These are phyloP conservation scores for Neocloeon triangulifer DNA, from an alignment of 1,140 invertebrate species.

Conservation along the genomic window DNA sequence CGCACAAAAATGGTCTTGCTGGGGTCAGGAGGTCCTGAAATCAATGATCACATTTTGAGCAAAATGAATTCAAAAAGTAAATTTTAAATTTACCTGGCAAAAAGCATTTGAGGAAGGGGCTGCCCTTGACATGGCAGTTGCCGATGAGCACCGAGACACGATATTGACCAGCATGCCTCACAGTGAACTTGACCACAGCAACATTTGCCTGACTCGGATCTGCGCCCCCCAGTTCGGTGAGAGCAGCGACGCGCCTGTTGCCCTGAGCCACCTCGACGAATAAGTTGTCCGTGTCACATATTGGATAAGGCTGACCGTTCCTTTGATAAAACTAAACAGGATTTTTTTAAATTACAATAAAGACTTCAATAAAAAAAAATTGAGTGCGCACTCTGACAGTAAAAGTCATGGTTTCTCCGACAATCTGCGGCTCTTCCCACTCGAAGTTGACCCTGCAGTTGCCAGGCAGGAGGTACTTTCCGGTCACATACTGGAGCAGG, in stretches of 20 bases:
- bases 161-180: constrained; percentile 71
- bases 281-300: constrained; percentile 74
- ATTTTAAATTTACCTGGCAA: no score
- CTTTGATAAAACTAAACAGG: constrained; percentile 60
- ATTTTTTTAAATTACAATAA: constrained; percentile 6
- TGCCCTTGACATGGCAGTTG: constrained; percentile 36
- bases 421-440: constrained; percentile 67
- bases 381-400: constrained; percentile 38
- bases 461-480: constrained; percentile 67
- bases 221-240: constrained; percentile 60
- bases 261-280: constrained; percentile 67
- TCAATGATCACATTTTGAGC: no score
- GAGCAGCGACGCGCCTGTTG: constrained; percentile 54
- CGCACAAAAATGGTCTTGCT: constrained; percentile 63
- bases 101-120: constrained; percentile 39
- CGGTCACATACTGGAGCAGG: constrained; percentile 72
- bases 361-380: constrained; percentile 6
- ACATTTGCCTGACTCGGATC: constrained; percentile 62
- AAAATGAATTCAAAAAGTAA: no score
- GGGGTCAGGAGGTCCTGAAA: constrained; percentile 55
- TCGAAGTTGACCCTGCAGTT: constrained; percentile 66
- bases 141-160: constrained; percentile 64
- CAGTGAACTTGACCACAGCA: constrained; percentile 73
- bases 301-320: constrained; percentile 76
- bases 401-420: constrained; percentile 77